These are phyloP conservation scores for Penaeus indicus DNA, from an alignment of 1,140 invertebrate species.

Conservation along the genomic window DNA sequence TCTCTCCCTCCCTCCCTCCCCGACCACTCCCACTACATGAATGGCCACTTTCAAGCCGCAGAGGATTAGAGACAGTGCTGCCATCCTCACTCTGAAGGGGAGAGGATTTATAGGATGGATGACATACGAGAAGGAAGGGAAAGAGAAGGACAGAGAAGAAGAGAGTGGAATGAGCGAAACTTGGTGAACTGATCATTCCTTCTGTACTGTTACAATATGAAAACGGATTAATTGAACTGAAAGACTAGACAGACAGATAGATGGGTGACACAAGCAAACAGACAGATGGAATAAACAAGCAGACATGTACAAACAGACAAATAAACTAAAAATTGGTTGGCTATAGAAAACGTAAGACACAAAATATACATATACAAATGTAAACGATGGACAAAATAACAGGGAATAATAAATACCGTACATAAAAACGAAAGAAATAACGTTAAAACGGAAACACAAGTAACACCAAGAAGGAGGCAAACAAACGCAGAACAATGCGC, in stretches of 20 bases:
- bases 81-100: too few relatives aligned
- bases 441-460: neutral
- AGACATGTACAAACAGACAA: slow-evolving; percentile 27
- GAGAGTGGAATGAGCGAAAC: neutral
- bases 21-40: too few relatives aligned
- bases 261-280: slow-evolving; percentile 28
- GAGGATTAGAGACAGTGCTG: too few relatives aligned
- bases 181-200: too few relatives aligned
- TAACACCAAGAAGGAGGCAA: neutral
- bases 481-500: too few relatives aligned
- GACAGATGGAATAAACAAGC: slow-evolving; percentile 12
- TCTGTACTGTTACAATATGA: too few relatives aligned
- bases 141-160: neutral
- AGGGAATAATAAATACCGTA: neutral
- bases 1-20: too few relatives aligned
- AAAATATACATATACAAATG: neutral
- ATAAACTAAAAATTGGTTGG: neutral
- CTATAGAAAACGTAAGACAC: neutral
- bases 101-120: too few relatives aligned
- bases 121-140: neutral
- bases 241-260: neutral
- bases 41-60: too few relatives aligned
- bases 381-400: neutral
- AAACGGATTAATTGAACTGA: neutral
- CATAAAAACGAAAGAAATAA: neutral